Evolutionary conservation across 2,113 vertebrate species (phyloP).

Genomic region (Alces alces): DNA sequence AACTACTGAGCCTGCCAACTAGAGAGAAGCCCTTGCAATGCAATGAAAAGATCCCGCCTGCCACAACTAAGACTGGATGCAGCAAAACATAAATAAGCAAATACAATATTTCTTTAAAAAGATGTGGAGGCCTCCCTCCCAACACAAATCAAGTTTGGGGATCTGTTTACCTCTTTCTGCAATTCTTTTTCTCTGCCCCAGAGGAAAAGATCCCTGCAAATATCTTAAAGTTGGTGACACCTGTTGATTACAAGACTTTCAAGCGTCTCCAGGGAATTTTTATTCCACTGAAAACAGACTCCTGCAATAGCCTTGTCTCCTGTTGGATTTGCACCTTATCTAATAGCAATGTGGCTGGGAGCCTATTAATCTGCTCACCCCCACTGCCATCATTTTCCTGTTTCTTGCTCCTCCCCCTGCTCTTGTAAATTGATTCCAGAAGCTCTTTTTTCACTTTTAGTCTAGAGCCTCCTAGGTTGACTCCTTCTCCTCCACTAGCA

Average conservation of each 20-base stretch:
- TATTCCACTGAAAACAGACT: neutral
- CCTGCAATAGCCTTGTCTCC: neutral
- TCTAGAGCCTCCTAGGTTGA: neutral
- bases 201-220: neutral
- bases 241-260: neutral
- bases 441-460: neutral
- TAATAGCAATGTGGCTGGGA: neutral
- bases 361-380: neutral
- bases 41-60: neutral
- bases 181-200: neutral
- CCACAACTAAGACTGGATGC: neutral
- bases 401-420: neutral
- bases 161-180: neutral
- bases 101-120: neutral
- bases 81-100: neutral
- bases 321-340: neutral
- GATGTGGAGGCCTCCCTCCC: neutral
- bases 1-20: neutral
- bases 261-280: neutral
- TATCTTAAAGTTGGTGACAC: neutral
- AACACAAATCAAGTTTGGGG: neutral
- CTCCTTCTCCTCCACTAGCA: neutral
- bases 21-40: neutral
- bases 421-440: neutral
- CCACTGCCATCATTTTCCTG: neutral